Conservation (phyloP, 1,140 invertebrate genomes). For the Ylistrum balloti region DNA sequence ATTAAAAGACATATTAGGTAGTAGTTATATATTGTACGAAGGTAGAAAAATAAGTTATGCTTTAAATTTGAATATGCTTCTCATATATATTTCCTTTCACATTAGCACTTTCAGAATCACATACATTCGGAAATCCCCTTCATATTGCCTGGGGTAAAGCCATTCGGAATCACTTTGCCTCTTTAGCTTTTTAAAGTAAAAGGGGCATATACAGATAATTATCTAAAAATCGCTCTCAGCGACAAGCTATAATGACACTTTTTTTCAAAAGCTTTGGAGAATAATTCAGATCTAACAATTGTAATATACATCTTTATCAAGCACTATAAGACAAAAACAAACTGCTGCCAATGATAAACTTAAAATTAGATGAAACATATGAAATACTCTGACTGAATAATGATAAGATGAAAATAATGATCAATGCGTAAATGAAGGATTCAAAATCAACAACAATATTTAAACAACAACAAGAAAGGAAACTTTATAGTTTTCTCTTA, state of each 20-base stretch:
- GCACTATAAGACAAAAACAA: not conserved
- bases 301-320: not conserved
- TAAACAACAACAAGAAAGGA: constrained; percentile 39
- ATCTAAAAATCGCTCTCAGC: not conserved
- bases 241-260: not conserved
- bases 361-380: constrained; percentile 26
- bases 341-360: constrained; percentile 29
- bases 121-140: not conserved
- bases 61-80: constrained; percentile 10
- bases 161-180: not conserved
- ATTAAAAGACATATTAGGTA: constrained; percentile 9
- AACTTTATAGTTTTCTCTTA: not conserved
- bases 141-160: not conserved
- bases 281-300: not conserved
- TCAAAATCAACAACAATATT: constrained; percentile 35
- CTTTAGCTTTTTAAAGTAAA: not conserved
- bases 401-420: not conserved
- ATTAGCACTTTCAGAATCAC: constrained; percentile 31
- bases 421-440: not conserved
- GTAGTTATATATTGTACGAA: not conserved
- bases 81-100: not conserved
- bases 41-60: constrained; percentile 39
- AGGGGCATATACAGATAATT: not conserved
- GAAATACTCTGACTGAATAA: not conserved
- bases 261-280: not conserved